phyloP scores from a whole-genome alignment of 1,140 invertebrate species.

The Ganaspis sp. region DNA sequence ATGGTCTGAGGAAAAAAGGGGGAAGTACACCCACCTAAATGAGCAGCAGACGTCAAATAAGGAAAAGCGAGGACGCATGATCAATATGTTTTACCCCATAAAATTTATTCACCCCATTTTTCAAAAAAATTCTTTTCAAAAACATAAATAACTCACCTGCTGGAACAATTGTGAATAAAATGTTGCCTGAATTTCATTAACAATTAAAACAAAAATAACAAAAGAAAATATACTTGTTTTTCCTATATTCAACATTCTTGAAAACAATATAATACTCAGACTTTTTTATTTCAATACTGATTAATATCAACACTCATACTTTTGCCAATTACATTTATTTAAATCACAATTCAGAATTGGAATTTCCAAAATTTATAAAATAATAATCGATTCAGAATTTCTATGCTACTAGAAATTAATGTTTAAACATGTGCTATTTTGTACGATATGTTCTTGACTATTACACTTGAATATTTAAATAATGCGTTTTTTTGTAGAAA shows the following conservation, averaged over 20 bases:
- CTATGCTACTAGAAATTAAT: neutral
- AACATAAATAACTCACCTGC: neutral
- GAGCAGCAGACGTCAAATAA: conserved; percentile 9
- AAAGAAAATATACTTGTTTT: neutral
- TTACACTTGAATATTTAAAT: neutral
- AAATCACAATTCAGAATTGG: neutral
- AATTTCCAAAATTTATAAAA: too few species aligned
- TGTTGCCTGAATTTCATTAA: neutral
- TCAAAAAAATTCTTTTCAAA: neutral
- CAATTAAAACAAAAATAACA: neutral
- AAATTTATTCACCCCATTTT: neutral
- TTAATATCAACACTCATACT: neutral
- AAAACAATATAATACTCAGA: neutral
- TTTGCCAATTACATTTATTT: neutral
- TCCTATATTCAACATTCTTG: neutral
- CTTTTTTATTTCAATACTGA: neutral
- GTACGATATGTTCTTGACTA: neutral
- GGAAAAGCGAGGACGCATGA: conserved; percentile 13
- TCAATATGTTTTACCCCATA: conserved; percentile 23
- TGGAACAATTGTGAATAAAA: neutral
- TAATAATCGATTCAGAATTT: neutral
- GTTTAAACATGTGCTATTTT: neutral
- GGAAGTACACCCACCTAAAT: conserved; percentile 4
- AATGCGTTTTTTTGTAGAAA: neutral
- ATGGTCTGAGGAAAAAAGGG: neutral